Evolutionary conservation across 2,113 vertebrate species (phyloP).

Genomic region (Plecturocebus donacophilus): DNA sequence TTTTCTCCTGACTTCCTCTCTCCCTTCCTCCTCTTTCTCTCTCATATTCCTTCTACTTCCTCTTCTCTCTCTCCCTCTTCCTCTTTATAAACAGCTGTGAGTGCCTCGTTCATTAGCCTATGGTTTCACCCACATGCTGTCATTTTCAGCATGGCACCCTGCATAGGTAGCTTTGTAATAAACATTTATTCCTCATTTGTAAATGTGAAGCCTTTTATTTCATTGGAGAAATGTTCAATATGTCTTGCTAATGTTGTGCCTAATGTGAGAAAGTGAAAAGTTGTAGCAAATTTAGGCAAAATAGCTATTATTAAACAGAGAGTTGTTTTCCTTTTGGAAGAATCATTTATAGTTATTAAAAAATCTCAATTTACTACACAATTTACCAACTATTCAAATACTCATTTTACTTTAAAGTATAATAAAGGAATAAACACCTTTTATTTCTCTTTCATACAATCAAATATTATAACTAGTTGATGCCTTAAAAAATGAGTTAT

Average conservation of each 20-base stretch:
- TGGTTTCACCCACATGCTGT: accelerated
- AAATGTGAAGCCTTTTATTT: not conserved
- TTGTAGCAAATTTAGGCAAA: not conserved
- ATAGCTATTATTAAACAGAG: not conserved
- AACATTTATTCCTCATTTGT: not conserved
- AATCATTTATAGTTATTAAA: not conserved
- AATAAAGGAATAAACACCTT: not conserved
- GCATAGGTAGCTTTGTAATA: not conserved
- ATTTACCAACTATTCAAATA: not conserved
- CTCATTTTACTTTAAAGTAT: not conserved
- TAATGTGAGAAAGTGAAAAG: not conserved
- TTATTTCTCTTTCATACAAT: not conserved
- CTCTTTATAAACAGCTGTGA: not conserved
- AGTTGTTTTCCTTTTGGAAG: not conserved
- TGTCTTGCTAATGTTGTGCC: not conserved
- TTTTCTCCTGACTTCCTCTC: not conserved
- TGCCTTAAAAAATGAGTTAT: not conserved
- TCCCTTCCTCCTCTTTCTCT: accelerated
- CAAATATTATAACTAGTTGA: not conserved
- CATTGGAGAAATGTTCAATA: not conserved
- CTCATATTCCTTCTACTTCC: accelerated
- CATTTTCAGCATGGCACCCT: not conserved
- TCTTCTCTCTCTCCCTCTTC: too few species aligned
- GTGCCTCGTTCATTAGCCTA: too few species aligned
- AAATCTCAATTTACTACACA: not conserved